A percentile compares a stretch with the other conserved stretches of the same genome.
phyloP scores from a whole-genome alignment of 2,797 vertebrate genomes.

The Crax fasciolata region DNA sequence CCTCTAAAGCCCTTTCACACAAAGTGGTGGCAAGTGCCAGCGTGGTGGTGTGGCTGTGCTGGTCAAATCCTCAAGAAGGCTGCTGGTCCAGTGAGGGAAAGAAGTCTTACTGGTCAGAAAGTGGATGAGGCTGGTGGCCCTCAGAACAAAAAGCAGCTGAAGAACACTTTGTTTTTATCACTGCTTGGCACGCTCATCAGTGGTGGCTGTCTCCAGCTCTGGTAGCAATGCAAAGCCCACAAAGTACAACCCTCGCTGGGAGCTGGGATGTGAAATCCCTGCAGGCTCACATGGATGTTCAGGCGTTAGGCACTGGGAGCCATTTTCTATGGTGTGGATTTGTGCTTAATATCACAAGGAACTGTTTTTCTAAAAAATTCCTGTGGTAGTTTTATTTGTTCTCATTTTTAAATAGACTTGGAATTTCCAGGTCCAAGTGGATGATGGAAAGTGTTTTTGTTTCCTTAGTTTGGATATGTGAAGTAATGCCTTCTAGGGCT shows the following conservation, averaged over 20 bases:
- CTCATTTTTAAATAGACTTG: background rate
- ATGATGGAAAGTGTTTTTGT: background rate
- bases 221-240: background rate
- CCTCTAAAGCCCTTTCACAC: background rate
- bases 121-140: background rate
- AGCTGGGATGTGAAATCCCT: slow-evolving; percentile 12
- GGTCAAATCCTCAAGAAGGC: background rate
- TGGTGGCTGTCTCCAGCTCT: background rate
- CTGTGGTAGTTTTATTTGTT: background rate
- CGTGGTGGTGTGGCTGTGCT: background rate
- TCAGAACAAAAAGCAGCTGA: background rate
- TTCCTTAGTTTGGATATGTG: background rate
- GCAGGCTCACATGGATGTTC: background rate
- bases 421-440: background rate
- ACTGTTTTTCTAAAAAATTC: background rate
- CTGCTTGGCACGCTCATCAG: background rate
- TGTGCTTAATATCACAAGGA: slow-evolving; percentile 5
- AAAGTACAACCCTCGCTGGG: background rate
- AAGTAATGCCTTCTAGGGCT: background rate
- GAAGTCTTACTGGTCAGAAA: background rate
- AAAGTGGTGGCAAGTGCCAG: background rate
- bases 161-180: background rate
- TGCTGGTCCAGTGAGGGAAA: too few species aligned
- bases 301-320: background rate
- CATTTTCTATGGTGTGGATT: background rate